Evolutionary conservation across 1,140 invertebrate species (phyloP).

Genomic region (Drosophila subpulchrella): DNA sequence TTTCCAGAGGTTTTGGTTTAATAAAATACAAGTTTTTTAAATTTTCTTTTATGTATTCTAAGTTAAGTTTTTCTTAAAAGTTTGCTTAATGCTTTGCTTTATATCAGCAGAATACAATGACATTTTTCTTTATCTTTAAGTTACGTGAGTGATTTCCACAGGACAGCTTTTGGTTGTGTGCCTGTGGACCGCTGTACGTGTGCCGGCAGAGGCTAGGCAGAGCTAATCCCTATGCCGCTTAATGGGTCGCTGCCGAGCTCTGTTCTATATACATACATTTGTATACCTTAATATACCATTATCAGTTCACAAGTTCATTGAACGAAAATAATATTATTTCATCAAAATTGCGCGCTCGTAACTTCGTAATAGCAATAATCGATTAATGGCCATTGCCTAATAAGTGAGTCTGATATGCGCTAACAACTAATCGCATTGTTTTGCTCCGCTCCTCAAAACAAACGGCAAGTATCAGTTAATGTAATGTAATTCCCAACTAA

Average conservation of each 20-base stretch:
- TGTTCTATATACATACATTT: too few relatives aligned
- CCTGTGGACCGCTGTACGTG: too few relatives aligned
- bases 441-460: conserved; percentile 6
- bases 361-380: conserved; percentile 13
- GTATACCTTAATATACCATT: too few relatives aligned
- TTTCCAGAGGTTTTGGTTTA: not conserved
- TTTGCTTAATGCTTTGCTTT: not conserved
- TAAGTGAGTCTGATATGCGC: conserved; percentile 14
- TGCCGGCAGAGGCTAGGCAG: too few relatives aligned
- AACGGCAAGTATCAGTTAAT: conserved; percentile 29
- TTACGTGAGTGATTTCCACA: too few relatives aligned
- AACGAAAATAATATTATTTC: not conserved
- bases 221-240: too few relatives aligned
- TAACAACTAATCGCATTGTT: conserved; percentile 39
- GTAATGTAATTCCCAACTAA: conserved; percentile 33
- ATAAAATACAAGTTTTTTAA: too few relatives aligned
- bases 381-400: conserved; percentile 29
- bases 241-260: too few relatives aligned
- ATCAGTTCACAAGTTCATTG: not conserved
- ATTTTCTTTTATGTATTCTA: not conserved
- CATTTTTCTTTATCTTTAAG: too few relatives aligned
- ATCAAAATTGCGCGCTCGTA: not conserved
- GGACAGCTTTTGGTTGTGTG: too few relatives aligned
- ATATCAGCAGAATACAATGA: too few relatives aligned
- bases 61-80: not conserved